Evolutionary conservation across 2,888 invertebrate species (phyloP), one percentile per base, ranked within the genome.

Genomic region (Oxycera nigricornis): DNA sequence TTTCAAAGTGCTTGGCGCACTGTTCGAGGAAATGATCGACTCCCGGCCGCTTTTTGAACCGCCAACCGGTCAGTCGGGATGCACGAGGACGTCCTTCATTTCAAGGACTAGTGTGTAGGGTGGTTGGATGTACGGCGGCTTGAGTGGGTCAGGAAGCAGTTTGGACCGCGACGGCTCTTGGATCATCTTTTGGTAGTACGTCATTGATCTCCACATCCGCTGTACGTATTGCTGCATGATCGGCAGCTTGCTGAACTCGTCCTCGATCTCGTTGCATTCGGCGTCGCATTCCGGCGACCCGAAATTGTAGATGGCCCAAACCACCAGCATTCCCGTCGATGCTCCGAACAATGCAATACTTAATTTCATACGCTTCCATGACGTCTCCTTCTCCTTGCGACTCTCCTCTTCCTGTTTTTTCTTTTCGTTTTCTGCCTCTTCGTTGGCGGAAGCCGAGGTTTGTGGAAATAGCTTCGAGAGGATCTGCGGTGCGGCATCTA

Each of bases 11-110:
- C 76, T 92, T 92, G n/a, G 94, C 92, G 62, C 95, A 90, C 76
- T 94, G 91, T 81, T 96, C 94, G 20, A 99, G 86, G 83, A 99
- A 97, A 80, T 94, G 92, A 82, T 98, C 97, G 0, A 99, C 91
- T 41, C 96, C 97, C 0, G 98, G 98, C 62, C 99, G 91, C 86
- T 98, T 99, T 86, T 98, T 97, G 85, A 98, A 99, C 79, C 98
- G 90, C 97, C 97, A 98, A 1, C 98, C 98, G 76, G 97, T 97
- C 99, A 99, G 83, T 98, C 98, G 0, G 99, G 98, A 85, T 98
- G 96, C 14, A 98, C 95, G 11, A 99, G 88, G 9, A 99, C 91
- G 82, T 97, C 98, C 39, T 95, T 98, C 88, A 99, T 91, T 87
- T 99, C 99, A 74, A 99, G 86, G 35, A 98, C 94, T 26, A 99